Percentiles rank a stretch among this genome's conserved stretches.
These are phyloP conservation scores for Synergus umbraculus DNA, from an alignment of 2,888 invertebrate genomes.

Conservation along the genomic window DNA sequence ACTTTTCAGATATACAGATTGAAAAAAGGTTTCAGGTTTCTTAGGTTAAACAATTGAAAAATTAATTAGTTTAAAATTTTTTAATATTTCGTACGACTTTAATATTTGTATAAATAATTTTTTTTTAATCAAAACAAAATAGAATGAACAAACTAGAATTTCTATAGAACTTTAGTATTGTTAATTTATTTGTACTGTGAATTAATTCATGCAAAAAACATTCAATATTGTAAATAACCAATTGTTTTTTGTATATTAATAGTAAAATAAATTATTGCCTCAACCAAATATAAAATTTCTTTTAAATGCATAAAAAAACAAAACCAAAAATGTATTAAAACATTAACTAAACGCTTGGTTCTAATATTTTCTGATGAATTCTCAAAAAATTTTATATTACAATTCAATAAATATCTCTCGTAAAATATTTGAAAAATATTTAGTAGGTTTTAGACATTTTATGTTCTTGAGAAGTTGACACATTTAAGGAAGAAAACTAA, in stretches of 20 bases:
- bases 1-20: not conserved
- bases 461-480: not conserved
- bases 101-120: not conserved
- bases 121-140: not conserved
- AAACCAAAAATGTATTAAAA: not conserved
- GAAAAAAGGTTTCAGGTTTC: not conserved
- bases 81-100: not conserved
- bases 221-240: not conserved
- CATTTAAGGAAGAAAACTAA: not conserved
- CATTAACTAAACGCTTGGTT: not conserved
- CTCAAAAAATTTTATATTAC: not conserved
- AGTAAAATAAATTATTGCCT: not conserved
- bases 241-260: not conserved
- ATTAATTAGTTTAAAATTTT: no score
- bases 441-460: not conserved
- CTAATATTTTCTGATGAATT: not conserved
- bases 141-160: not conserved
- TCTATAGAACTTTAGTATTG: not conserved
- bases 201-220: not conserved
- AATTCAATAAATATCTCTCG: not conserved
- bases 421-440: not conserved
- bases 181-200: not conserved
- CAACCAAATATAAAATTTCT: not conserved
- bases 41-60: no score
- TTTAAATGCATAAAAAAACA: not conserved